phyloP scores from a whole-genome alignment of 2,888 invertebrate genomes.

The Phoronis australis region DNA sequence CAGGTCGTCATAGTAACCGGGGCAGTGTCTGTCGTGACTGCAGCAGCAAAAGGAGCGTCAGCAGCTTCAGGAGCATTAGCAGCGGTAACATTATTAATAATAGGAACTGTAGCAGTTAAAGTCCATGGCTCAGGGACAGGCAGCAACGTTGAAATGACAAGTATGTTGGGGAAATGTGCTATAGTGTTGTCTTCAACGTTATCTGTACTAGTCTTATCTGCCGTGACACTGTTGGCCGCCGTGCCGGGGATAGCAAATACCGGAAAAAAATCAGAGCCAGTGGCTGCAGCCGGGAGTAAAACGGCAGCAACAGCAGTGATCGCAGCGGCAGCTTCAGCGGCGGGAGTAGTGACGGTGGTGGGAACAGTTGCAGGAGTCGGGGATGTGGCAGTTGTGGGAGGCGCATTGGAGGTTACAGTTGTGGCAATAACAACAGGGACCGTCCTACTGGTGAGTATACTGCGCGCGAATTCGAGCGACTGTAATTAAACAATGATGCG shows the following conservation, averaged over 20 bases:
- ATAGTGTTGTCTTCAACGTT: too few species aligned
- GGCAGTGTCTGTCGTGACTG: too few species aligned
- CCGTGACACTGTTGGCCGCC: conserved; percentile 5
- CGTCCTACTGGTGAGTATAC: too few species aligned
- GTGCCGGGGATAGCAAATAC: conserved; percentile 4
- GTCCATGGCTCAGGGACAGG: conserved; percentile 52
- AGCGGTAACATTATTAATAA: conserved; percentile 3
- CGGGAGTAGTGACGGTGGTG: conserved; percentile 6
- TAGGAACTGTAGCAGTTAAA: not conserved
- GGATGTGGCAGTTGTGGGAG: conserved; percentile 3
- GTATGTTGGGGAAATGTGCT: too few species aligned
- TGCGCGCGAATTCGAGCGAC: too few species aligned
- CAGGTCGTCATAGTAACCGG: too few species aligned
- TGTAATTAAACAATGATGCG: too few species aligned
- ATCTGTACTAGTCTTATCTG: too few species aligned
- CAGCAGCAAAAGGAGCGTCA: too few species aligned
- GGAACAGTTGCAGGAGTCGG: conserved; percentile 7
- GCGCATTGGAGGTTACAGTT: conserved; percentile 1
- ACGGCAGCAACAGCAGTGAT: conserved; percentile 4
- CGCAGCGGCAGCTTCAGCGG: conserved; percentile 5
- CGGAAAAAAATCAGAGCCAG: conserved; percentile 5
- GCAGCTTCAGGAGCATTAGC: too few species aligned
- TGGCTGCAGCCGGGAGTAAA: not conserved
- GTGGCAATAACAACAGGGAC: conserved; percentile 5
- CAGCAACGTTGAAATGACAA: not conserved